These are phyloP conservation scores for Lysiphlebus fabarum DNA, from an alignment of 1,140 invertebrate species.

Conservation along the genomic window DNA sequence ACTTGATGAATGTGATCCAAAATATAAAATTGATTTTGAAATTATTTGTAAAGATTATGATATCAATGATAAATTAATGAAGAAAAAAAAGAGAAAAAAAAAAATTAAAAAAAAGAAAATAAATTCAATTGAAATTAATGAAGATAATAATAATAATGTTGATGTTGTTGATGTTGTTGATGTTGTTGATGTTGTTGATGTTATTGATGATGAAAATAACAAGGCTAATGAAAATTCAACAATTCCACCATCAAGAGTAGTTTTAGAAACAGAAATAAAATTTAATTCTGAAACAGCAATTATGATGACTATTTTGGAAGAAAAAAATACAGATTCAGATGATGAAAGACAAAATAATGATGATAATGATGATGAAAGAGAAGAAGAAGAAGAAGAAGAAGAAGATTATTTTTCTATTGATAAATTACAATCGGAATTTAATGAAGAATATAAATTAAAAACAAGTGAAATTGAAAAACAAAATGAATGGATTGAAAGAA, in stretches of 20 bases:
- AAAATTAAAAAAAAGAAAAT: slow-evolving; percentile 9
- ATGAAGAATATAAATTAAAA: slow-evolving; percentile 26
- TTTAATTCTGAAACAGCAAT: slow-evolving; percentile 73
- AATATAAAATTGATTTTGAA: slow-evolving; percentile 64
- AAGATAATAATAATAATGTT: slow-evolving; percentile 20
- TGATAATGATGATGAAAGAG: slow-evolving; percentile 44
- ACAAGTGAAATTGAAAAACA: slow-evolving; percentile 24
- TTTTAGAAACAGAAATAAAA: slow-evolving; percentile 77
- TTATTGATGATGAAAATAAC: slow-evolving; percentile 9
- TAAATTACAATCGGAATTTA: too few species aligned
- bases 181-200: slow-evolving; percentile 14
- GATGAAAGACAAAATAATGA: slow-evolving; percentile 54
- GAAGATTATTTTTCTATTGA: too few species aligned
- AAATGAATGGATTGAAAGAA: slow-evolving; percentile 27
- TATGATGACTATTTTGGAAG: slow-evolving; percentile 77
- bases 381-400: too few species aligned
- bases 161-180: slow-evolving; percentile 2
- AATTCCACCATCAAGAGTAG: slow-evolving; percentile 57
- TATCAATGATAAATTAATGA: slow-evolving; percentile 42
- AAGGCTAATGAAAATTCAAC: too few species aligned
- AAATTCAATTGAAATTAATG: slow-evolving; percentile 14
- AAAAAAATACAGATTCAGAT: slow-evolving; percentile 54
- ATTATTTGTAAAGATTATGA: slow-evolving; percentile 66
- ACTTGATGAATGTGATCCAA: slow-evolving; percentile 51
- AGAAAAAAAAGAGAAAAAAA: slow-evolving; percentile 18